Evolutionary conservation across 2,888 invertebrate species (phyloP).

Genomic region (Lutraria lutraria): DNA sequence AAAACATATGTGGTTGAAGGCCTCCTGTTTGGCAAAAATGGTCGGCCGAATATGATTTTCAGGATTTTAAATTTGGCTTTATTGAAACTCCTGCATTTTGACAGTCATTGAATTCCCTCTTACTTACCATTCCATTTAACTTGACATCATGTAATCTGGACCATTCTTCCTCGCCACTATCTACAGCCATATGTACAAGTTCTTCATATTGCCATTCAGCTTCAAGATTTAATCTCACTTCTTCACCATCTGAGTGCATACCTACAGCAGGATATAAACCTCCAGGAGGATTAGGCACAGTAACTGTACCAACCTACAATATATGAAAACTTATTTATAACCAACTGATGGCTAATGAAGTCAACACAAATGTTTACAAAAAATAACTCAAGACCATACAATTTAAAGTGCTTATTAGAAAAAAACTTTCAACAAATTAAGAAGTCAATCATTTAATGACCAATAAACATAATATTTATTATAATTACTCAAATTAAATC

Average conservation of each 20-base stretch:
- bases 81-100: too few relatives aligned
- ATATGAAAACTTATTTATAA: neutral
- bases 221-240: constrained; percentile 85
- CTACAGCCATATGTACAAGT: constrained; percentile 88
- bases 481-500: too few relatives aligned
- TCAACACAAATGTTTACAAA: neutral
- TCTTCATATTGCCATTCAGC: constrained; percentile 87
- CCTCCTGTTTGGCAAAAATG: too few relatives aligned
- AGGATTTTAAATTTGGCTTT: too few relatives aligned
- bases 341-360: neutral
- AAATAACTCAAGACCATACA: too few relatives aligned
- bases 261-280: constrained; percentile 87
- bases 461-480: too few relatives aligned
- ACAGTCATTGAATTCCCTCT: neutral
- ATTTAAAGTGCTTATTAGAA: too few relatives aligned
- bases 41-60: neutral
- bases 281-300: constrained; percentile 81
- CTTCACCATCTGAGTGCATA: constrained; percentile 87
- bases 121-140: constrained; percentile 87
- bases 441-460: too few relatives aligned
- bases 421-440: too few relatives aligned
- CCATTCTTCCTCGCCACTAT: constrained; percentile 88
- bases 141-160: constrained; percentile 87
- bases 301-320: constrained; percentile 82
- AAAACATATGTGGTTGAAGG: too few relatives aligned